Conservation (phyloP, 2,888 invertebrate genomes). For the Keiferia lycopersicella region DNA sequence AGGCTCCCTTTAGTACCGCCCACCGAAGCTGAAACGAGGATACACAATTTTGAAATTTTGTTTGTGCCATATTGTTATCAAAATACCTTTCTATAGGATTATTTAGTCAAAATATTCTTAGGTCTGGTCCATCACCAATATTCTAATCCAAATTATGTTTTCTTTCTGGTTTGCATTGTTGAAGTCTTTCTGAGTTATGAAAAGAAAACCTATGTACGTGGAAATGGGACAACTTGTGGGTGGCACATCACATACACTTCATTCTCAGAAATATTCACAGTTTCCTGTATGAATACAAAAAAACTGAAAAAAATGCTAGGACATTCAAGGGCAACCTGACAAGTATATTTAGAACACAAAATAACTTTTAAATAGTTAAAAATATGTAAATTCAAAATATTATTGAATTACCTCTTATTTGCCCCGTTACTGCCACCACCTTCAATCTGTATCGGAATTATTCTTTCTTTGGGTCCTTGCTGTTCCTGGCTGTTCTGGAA, state of each 20-base stretch:
- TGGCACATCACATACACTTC: neutral
- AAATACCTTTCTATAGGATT: neutral
- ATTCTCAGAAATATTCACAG: neutral
- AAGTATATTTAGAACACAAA: neutral
- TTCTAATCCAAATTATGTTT: too few relatives aligned
- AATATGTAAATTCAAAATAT: conserved; percentile 5
- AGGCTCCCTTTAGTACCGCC: conserved; percentile 73
- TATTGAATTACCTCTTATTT: conserved; percentile 61
- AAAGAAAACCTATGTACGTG: too few relatives aligned
- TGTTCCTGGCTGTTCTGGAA: conserved; percentile 58
- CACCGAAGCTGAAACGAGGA: conserved; percentile 77
- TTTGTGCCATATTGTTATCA: neutral
- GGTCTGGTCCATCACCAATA: too few relatives aligned
- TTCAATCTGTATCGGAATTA: conserved; percentile 84
- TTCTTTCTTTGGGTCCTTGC: conserved; percentile 73
- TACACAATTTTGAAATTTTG: conserved; percentile 26
- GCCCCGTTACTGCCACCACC: conserved; percentile 61
- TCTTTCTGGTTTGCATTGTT: too few relatives aligned
- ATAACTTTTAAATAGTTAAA: too few relatives aligned
- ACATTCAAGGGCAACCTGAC: neutral
- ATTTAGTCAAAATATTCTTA: too few relatives aligned
- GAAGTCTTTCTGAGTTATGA: too few relatives aligned
- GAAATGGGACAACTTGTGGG: too few relatives aligned
- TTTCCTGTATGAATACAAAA: neutral
- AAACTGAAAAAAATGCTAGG: neutral